phyloP scores from a whole-genome alignment of 2,888 invertebrate genomes.

The Adela reaumurella region DNA sequence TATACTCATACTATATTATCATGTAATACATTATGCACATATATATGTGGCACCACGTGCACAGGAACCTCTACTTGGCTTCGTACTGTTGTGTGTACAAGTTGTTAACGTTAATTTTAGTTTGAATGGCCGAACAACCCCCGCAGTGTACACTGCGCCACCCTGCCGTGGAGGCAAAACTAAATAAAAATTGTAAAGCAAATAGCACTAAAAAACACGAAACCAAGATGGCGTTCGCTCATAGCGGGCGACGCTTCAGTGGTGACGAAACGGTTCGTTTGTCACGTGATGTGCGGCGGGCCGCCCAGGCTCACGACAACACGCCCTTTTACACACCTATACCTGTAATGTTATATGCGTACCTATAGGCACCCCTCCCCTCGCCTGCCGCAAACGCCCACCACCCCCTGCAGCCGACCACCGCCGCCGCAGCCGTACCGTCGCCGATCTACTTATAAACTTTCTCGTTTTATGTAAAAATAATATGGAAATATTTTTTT shows the following conservation, averaged over 20 bases:
- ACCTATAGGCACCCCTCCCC: background rate
- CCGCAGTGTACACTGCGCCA: too few relatives aligned
- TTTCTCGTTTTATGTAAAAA: background rate
- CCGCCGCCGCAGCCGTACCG: background rate
- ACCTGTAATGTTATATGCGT: background rate
- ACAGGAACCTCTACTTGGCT: too few relatives aligned
- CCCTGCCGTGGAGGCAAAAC: too few relatives aligned
- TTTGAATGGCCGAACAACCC: too few relatives aligned
- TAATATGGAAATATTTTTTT: background rate
- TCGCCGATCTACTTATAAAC: background rate
- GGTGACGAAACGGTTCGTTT: slow-evolving; percentile 35
- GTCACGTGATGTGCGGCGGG: slow-evolving; percentile 34
- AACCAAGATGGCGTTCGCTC: slow-evolving; percentile 33
- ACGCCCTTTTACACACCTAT: slow-evolving; percentile 33
- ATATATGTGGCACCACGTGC: too few relatives aligned
- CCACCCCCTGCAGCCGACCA: background rate
- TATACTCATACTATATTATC: too few relatives aligned
- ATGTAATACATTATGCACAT: too few relatives aligned
- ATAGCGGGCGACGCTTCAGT: slow-evolving; percentile 11
- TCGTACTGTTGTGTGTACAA: too few relatives aligned
- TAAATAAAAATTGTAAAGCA: too few relatives aligned
- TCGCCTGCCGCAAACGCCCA: background rate
- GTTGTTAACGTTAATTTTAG: too few relatives aligned
- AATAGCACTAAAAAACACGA: slow-evolving; percentile 13
- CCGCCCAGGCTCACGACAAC: slow-evolving; percentile 37